Evolutionary conservation across 92 coral and sea anemone genomes (phyloP).

Genomic region (Umimayanthus chanpuru): DNA sequence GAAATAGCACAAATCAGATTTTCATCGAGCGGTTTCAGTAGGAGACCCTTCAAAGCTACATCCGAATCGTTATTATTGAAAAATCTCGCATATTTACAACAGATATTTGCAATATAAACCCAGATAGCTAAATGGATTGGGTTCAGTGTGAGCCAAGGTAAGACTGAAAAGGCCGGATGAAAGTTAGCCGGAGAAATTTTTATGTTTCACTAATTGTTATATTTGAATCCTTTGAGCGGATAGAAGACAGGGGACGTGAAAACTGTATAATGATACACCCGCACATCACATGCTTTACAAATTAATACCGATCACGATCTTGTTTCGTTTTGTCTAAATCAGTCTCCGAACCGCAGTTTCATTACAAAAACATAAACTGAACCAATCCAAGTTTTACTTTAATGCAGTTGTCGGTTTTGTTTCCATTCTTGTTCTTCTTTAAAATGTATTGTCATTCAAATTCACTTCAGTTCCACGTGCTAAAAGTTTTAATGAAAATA

Average conservation of each 20-base stretch:
- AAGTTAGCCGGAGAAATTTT: background rate
- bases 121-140: too few species aligned
- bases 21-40: background rate
- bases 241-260: background rate
- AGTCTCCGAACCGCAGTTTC: too few species aligned
- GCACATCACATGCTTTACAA: too few species aligned
- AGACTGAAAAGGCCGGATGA: background rate
- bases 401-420: background rate
- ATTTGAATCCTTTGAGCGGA: background rate
- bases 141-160: too few species aligned
- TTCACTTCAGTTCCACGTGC: background rate
- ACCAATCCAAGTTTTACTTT: too few species aligned
- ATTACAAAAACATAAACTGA: too few species aligned
- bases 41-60: background rate
- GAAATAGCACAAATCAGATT: background rate
- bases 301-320: too few species aligned
- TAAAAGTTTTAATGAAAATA: background rate
- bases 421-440: background rate
- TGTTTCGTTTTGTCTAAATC: too few species aligned
- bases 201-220: background rate
- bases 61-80: too few species aligned
- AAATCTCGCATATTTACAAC: too few species aligned
- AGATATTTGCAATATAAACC: too few species aligned
- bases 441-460: slow-evolving; percentile 6
- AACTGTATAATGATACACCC: too few species aligned